Percentiles rank a stretch among this genome's conserved stretches.
These are phyloP conservation scores for Petaurus breviceps DNA, from an alignment of 2,113 vertebrate genomes.

Conservation along the genomic window DNA sequence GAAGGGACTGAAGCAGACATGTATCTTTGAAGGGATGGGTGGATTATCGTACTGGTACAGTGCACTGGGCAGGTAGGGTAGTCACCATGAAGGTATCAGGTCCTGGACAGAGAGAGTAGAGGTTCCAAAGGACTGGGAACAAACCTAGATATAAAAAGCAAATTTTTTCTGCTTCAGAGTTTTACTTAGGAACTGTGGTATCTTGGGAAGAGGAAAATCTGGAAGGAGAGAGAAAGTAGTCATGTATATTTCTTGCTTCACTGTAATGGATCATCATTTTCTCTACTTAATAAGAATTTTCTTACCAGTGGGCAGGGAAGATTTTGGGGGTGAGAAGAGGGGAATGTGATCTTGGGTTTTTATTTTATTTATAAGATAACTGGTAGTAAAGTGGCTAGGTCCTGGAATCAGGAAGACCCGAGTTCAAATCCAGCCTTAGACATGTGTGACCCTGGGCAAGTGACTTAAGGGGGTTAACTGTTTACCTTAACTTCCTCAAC, in stretches of 20 bases:
- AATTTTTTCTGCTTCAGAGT: background rate
- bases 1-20: background rate
- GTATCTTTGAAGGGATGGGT: background rate
- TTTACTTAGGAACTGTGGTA: background rate
- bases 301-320: background rate
- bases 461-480: background rate
- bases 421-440: background rate
- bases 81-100: background rate
- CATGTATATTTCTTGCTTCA: background rate
- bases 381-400: background rate
- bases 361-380: background rate
- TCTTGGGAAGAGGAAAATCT: background rate
- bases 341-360: background rate
- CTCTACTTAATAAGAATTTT: background rate
- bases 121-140: background rate
- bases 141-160: background rate
- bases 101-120: background rate
- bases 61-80: background rate
- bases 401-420: background rate
- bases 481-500: background rate
- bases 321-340: background rate
- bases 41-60: background rate
- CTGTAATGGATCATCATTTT: background rate
- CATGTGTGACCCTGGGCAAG: background rate
- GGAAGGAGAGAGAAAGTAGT: too few species aligned